Evolutionary conservation across 2,888 invertebrate genomes (phyloP).

Genomic region (Stegana nigrithorax): DNA sequence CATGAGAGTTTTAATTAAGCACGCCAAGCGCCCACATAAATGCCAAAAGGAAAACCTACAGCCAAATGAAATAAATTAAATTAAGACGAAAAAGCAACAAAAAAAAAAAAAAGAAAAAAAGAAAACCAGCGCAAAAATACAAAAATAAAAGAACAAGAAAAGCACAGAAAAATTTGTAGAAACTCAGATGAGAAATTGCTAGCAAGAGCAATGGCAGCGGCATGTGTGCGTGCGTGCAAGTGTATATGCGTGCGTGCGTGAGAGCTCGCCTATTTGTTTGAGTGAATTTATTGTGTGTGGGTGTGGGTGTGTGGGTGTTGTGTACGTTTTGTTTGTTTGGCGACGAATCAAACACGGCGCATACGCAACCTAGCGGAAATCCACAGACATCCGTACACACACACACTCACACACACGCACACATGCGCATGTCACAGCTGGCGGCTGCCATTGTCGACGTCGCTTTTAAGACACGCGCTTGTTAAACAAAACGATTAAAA

Average conservation of each 20-base stretch:
- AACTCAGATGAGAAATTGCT: too few relatives aligned
- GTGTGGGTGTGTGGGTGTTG: neutral
- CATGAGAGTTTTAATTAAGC: conserved; percentile 1
- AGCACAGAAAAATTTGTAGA: conserved; percentile 6
- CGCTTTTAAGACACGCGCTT: conserved; percentile 30
- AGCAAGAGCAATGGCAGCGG: too few relatives aligned
- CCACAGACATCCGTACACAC: too few relatives aligned
- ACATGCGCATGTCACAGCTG: neutral
- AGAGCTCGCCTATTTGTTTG: too few relatives aligned
- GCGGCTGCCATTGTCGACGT: too few relatives aligned
- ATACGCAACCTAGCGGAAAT: neutral
- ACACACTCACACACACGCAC: conserved; percentile 20
- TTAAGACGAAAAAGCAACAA: conserved; percentile 22
- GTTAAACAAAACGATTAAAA: conserved; percentile 62
- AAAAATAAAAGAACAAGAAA: neutral
- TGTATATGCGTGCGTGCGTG: too few relatives aligned
- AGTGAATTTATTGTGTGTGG: conserved; percentile 31
- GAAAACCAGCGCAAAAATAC: conserved; percentile 21
- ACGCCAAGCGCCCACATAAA: conserved; percentile 4
- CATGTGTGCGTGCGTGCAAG: too few relatives aligned
- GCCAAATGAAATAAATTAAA: too few relatives aligned
- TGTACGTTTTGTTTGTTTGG: too few relatives aligned
- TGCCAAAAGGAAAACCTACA: too few relatives aligned
- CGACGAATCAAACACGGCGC: neutral
- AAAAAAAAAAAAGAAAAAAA: conserved; percentile 19